A percentile compares a stretch with the other conserved stretches of the same genome.
These are phyloP conservation scores for Strix occidentalis DNA, from an alignment of 2,797 vertebrate genomes.

Conservation along the genomic window DNA sequence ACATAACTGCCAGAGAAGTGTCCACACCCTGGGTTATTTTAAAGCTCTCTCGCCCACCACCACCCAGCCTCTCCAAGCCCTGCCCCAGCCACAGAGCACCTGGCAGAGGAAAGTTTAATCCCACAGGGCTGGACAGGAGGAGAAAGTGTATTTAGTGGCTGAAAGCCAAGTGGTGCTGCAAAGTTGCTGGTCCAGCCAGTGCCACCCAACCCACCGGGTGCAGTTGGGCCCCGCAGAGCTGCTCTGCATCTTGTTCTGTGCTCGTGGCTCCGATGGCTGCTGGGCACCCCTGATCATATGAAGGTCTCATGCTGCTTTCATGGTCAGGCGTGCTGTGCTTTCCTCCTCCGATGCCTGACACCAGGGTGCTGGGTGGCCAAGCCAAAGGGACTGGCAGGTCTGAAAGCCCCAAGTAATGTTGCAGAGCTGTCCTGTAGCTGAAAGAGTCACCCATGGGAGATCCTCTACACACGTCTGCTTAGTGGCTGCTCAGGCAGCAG, in stretches of 20 bases:
- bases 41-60: background rate
- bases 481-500: background rate
- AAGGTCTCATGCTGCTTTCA: background rate
- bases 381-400: background rate
- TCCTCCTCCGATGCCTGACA: background rate
- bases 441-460: background rate
- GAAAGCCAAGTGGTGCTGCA: background rate
- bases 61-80: background rate
- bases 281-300: background rate
- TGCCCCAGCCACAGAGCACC: constrained; percentile 33
- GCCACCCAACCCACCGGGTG: background rate
- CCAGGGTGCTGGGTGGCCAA: background rate
- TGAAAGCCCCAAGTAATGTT: background rate
- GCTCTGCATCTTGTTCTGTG: background rate
- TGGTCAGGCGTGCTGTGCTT: background rate
- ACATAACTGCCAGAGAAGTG: background rate
- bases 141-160: background rate
- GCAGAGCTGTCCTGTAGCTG: background rate
- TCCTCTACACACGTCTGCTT: background rate
- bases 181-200: background rate
- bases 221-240: background rate
- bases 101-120: constrained; percentile 16
- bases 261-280: background rate
- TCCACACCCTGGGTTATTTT: constrained; percentile 44
- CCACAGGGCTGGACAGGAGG: background rate